Evolutionary conservation across 2,113 vertebrate genomes (phyloP), one percentile per base, ranked within the genome.

Genomic region (Embiotoca jacksoni): DNA sequence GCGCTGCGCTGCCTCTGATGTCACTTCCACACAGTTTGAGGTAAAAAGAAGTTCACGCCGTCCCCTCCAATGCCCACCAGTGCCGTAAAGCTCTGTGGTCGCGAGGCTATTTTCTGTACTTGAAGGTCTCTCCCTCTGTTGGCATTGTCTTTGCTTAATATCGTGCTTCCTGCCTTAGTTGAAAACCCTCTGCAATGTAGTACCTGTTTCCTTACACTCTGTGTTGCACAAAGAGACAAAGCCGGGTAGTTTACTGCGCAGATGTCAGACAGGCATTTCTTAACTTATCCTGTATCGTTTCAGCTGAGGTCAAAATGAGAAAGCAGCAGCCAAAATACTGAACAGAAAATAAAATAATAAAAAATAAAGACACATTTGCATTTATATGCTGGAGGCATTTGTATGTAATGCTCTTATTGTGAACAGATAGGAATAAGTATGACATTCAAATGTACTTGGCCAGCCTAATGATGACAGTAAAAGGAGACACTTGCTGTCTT

Each of bases 121-220:
- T 56, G 91, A 92, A 91, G 89, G 91, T 88, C 89, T 91, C 89
- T 85, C 64, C 47, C 64, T 81, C 30, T 56, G 76, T 35, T 81
- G 81, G 90, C 88, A 92, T 93, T 92, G 91, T 92, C 89, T 87
- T 82, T 69, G 83, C 80, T 82, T 82, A 73, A 88, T 85, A 76
- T 70, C 74, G 9, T 2, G 7, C 78, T 92, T 91, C 90, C 92
- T 91, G 88, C 75, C 81, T 78, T 57, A 86, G 88, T 88, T 65
- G 14, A 41, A 72, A 54, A 31, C 10, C 63, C 50, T 70, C 78
- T 46, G 70, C 36, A 1, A 16, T 88, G 77, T 75, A 85, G 87
- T 84, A 84, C 91, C 85, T 82, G 83, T 75, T 92, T 91, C 87
- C 88, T 90, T 31, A 44, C 77, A 7, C 82, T 69, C 52, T 14